These are phyloP conservation scores for Nibea albiflora DNA, from an alignment of 2,113 vertebrate species.

Conservation along the genomic window DNA sequence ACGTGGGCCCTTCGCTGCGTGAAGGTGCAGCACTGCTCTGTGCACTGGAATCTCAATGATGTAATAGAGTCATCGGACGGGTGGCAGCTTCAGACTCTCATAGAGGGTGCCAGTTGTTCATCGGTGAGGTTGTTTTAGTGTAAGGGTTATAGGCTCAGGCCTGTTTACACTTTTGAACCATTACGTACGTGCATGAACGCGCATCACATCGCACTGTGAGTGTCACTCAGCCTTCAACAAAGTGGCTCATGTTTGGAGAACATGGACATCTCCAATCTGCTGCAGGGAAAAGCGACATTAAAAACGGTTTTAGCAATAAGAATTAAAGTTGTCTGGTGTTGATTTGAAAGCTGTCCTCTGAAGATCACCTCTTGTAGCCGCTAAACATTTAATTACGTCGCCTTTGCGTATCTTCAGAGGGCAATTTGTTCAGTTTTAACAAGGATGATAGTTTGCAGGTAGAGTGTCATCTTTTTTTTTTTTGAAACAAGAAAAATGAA, in stretches of 20 bases:
- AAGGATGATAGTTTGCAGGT: slow-evolving; percentile 49
- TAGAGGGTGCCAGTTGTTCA: slow-evolving; percentile 64
- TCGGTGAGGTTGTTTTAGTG: slow-evolving; percentile 68
- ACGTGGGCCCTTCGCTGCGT: slow-evolving; percentile 37
- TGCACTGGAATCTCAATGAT: slow-evolving; percentile 59
- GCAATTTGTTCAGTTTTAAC: slow-evolving; percentile 41
- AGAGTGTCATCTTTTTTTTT: slow-evolving; percentile 26
- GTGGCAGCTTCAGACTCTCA: slow-evolving; percentile 56
- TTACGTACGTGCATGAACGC: not conserved
- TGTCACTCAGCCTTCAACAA: slow-evolving; percentile 61
- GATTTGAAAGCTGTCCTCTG: slow-evolving; percentile 59
- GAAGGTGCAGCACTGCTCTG: slow-evolving; percentile 34
- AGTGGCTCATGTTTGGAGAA: slow-evolving; percentile 41
- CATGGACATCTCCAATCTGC: slow-evolving; percentile 27
- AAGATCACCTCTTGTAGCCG: slow-evolving; percentile 51
- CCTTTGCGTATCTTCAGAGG: slow-evolving; percentile 34
- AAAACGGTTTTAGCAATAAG: slow-evolving; percentile 52
- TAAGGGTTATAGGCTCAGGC: slow-evolving; percentile 23
- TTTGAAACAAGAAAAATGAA: slow-evolving; percentile 7
- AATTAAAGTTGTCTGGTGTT: slow-evolving; percentile 58
- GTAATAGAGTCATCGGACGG: slow-evolving; percentile 59
- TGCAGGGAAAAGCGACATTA: slow-evolving; percentile 36
- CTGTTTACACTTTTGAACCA: slow-evolving; percentile 16
- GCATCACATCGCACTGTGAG: not conserved
- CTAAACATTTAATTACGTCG: slow-evolving; percentile 60